Conservation (phyloP, 2,888 invertebrate genomes). For the Amorpha juglandis region DNA sequence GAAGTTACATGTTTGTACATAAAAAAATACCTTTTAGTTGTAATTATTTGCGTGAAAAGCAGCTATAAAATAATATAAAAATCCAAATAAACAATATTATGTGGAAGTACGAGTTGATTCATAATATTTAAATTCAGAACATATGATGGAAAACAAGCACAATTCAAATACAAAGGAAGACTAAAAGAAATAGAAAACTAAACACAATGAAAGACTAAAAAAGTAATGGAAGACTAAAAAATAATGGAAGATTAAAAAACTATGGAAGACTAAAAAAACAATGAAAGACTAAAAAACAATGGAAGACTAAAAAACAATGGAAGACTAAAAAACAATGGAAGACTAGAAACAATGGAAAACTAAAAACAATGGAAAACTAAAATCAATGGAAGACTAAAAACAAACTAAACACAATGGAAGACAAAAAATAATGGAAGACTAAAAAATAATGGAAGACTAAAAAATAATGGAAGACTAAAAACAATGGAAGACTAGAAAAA, state of each 20-base stretch:
- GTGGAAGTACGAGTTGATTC: slow-evolving; percentile 32
- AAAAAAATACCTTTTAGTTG: too few relatives aligned
- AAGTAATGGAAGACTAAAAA: too few relatives aligned
- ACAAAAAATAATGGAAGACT: not conserved
- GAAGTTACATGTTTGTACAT: not conserved
- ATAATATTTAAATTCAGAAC: slow-evolving; percentile 36
- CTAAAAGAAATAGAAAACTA: not conserved
- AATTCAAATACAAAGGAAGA: too few relatives aligned
- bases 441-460: too few relatives aligned
- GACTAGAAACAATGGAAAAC: not conserved
- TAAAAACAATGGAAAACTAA: too few relatives aligned
- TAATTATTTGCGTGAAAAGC: not conserved
- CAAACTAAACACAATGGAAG: too few relatives aligned
- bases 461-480: not conserved
- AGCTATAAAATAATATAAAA: not conserved
- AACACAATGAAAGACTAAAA: too few relatives aligned
- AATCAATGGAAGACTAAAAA: too few relatives aligned
- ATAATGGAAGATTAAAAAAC: too few relatives aligned
- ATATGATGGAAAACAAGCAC: slow-evolving; percentile 35
- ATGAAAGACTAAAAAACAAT: too few relatives aligned
- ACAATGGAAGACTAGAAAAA: not conserved
- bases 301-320: not conserved
- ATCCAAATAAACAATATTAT: not conserved
- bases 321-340: too few relatives aligned
- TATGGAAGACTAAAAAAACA: not conserved